phyloP scores from a whole-genome alignment of 2,797 vertebrate species.

The Propithecus deckenii region DNA sequence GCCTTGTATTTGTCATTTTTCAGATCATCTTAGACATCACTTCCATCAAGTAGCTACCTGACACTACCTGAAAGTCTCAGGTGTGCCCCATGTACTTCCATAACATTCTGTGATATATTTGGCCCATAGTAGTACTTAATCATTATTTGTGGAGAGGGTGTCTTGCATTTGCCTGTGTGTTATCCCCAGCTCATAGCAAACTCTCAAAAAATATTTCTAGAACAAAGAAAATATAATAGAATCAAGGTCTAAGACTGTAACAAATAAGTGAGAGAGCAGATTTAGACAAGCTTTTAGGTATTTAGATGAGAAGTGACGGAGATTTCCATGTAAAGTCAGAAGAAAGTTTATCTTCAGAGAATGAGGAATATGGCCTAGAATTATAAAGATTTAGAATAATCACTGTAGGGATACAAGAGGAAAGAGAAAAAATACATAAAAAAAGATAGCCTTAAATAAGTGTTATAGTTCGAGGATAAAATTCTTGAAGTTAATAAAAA shows the following conservation, averaged over 20 bases:
- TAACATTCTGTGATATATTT: neutral
- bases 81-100: neutral
- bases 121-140: neutral
- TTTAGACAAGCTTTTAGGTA: slow-evolving; percentile 32
- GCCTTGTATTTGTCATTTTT: neutral
- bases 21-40: neutral
- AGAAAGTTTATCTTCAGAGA: slow-evolving; percentile 7
- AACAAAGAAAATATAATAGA: neutral
- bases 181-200: neutral
- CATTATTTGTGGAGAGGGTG: neutral
- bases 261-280: neutral
- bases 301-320: neutral
- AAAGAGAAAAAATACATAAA: neutral
- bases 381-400: neutral
- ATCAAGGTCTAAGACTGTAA: neutral
- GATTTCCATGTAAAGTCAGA: neutral
- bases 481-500: neutral
- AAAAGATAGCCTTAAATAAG: neutral
- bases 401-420: neutral
- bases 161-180: neutral
- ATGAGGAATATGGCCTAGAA: neutral
- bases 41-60: neutral
- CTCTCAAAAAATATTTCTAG: neutral
- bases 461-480: neutral
- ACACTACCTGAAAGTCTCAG: neutral